These are phyloP conservation scores for Dendrocincla tyrannina DNA, from an alignment of 2,797 vertebrate genomes.

Conservation along the genomic window DNA sequence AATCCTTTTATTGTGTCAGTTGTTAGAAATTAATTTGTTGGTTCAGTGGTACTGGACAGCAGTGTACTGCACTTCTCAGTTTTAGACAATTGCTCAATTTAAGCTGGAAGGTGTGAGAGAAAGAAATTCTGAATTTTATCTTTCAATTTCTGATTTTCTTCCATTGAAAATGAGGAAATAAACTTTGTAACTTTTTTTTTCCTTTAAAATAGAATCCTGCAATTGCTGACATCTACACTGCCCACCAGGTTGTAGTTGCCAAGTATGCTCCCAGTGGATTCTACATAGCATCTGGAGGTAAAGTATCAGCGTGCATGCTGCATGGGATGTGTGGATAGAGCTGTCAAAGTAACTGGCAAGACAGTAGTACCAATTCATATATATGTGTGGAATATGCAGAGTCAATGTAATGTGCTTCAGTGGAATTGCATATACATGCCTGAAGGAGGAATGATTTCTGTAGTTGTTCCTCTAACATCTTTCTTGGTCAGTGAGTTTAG, in stretches of 20 bases:
- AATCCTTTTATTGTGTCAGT: background rate
- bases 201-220: conserved; percentile 86
- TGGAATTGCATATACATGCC: fast-evolving
- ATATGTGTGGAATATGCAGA: background rate
- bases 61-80: background rate
- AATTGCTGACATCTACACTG: conserved; percentile 94
- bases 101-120: background rate
- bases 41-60: background rate
- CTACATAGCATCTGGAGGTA: conserved; percentile 99
- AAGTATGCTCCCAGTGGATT: conserved; percentile 95
- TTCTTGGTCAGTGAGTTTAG: background rate
- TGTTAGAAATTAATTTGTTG: background rate
- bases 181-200: background rate
- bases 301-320: background rate
- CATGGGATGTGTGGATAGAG: background rate
- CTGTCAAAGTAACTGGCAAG: background rate
- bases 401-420: fast-evolving
- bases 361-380: background rate
- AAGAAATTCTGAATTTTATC: background rate
- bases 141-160: background rate
- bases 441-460: background rate
- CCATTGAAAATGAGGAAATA: background rate
- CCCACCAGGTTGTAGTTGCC: conserved; percentile 90
- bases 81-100: background rate
- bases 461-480: background rate